phyloP scores from a whole-genome alignment of 2,888 invertebrate genomes.

The Muschampia plurimacula region DNA sequence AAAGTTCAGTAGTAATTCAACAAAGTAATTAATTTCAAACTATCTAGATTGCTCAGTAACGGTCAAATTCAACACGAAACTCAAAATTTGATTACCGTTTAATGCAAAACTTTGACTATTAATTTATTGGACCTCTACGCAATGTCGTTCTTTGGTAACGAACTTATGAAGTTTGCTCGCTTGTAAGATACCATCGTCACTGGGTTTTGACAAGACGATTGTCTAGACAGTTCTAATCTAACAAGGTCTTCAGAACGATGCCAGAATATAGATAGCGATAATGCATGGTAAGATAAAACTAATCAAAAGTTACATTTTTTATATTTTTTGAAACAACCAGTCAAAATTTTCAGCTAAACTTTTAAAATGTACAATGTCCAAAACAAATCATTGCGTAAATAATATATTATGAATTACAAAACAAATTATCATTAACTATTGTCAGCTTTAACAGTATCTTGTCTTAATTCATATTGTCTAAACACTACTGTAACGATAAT shows the following conservation, averaged over 20 bases:
- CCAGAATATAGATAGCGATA: conserved; percentile 1
- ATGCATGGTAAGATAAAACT: not conserved
- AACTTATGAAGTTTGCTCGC: conserved; percentile 13
- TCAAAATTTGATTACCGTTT: conserved; percentile 16
- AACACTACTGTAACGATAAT: too few relatives aligned
- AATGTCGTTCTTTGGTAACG: conserved; percentile 2
- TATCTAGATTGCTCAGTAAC: conserved; percentile 17
- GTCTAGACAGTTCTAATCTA: conserved; percentile 26
- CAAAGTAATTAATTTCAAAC: conserved; percentile 8
- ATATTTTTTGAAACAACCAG: too few relatives aligned
- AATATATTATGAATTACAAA: too few relatives aligned
- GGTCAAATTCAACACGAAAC: conserved; percentile 17
- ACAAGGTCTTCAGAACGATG: not conserved
- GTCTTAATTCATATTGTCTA: too few relatives aligned
- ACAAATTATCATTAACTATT: too few relatives aligned
- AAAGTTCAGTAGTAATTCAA: not conserved
- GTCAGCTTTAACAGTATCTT: too few relatives aligned
- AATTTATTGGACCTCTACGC: conserved; percentile 16
- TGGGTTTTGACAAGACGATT: conserved; percentile 17
- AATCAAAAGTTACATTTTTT: not conserved
- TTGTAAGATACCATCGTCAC: conserved; percentile 13
- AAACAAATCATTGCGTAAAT: too few relatives aligned
- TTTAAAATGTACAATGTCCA: too few relatives aligned
- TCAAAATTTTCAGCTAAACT: too few relatives aligned
- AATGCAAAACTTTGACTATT: conserved; percentile 18